Conservation (phyloP, 2,888 invertebrate species). For the Drosophila aldrichi region DNA sequence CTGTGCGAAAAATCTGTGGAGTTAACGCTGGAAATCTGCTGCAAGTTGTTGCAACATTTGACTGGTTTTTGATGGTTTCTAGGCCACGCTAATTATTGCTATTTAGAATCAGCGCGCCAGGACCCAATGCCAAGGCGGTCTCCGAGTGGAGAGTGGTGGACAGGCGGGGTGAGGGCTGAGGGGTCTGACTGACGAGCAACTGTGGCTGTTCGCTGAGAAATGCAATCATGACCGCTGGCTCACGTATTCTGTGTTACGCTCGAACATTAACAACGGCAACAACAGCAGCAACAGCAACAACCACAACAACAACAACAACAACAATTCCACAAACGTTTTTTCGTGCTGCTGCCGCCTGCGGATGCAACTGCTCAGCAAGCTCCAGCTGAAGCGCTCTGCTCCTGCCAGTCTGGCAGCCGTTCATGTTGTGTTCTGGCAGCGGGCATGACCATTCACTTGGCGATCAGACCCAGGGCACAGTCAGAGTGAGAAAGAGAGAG, state of each 20-base stretch:
- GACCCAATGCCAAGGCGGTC: conserved; percentile 51
- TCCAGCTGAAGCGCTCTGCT: conserved; percentile 9
- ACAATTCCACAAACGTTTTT: conserved; percentile 74
- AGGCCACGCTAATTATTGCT: conserved; percentile 81
- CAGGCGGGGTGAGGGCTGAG: too few relatives aligned
- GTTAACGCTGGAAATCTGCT: conserved; percentile 51
- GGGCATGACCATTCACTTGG: conserved; percentile 72
- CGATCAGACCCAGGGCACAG: conserved; percentile 11
- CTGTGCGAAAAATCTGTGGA: conserved; percentile 54
- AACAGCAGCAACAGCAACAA: conserved; percentile 49
- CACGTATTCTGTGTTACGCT: conserved; percentile 86
- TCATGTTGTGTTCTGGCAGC: conserved; percentile 60
- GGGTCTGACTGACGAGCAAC: conserved; percentile 29
- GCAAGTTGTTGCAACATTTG: conserved; percentile 57
- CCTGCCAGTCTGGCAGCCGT: conserved; percentile 36
- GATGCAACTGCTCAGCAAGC: conserved; percentile 23
- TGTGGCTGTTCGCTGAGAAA: conserved; percentile 58
- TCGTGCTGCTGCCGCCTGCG: conserved; percentile 68
- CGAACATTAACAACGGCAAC: conserved; percentile 80
- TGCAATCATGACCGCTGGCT: conserved; percentile 81
- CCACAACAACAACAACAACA: conserved; percentile 27
- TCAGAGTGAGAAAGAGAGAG: neutral
- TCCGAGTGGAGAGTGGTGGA: neutral
- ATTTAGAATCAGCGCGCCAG: conserved; percentile 75
- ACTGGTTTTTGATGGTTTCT: conserved; percentile 74